Evolutionary conservation across 1,140 invertebrate species (phyloP).

Genomic region (Lordiphosa clarofinis): DNA sequence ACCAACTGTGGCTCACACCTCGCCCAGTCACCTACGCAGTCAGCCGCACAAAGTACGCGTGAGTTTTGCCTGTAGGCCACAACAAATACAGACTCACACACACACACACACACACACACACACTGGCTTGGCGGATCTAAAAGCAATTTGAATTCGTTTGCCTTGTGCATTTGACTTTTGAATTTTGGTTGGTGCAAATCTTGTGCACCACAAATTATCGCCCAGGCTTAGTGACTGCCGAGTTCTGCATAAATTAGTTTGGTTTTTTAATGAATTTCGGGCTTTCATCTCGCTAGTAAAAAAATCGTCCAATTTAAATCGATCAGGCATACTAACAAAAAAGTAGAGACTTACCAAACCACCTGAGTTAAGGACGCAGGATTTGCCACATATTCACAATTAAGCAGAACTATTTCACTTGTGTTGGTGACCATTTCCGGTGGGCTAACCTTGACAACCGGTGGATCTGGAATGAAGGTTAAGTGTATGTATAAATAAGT

Average conservation of each 20-base stretch:
- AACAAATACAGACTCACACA: not conserved
- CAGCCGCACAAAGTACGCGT: conserved; percentile 35
- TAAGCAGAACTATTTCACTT: conserved; percentile 86
- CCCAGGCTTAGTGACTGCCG: not conserved
- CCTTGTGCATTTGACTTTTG: conserved; percentile 47
- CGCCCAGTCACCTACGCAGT: conserved; percentile 24
- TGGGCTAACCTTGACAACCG: conserved; percentile 87
- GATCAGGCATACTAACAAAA: not conserved
- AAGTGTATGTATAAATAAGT: not conserved
- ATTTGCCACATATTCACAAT: conserved; percentile 91
- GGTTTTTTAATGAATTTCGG: not conserved
- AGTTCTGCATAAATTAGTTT: too few species aligned
- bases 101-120: conserved; percentile 1
- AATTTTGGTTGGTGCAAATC: conserved; percentile 13
- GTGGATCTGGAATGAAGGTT: conserved; percentile 85
- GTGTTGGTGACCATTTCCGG: conserved; percentile 89
- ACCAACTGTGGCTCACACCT: conserved; percentile 17
- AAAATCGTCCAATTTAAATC: too few species aligned
- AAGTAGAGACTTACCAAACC: conserved; percentile 84
- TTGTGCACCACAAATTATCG: not conserved
- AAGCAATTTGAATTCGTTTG: conserved; percentile 61
- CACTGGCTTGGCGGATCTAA: conserved; percentile 30
- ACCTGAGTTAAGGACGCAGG: conserved; percentile 87
- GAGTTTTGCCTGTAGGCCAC: conserved; percentile 25
- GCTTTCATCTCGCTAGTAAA: not conserved